A percentile compares a stretch with the other conserved stretches of the same genome.
Evolutionary conservation across 30 jellyfish, hydroid and myxozoan genomes (phyloP).

Genomic region (Nemopilema nomurai): DNA sequence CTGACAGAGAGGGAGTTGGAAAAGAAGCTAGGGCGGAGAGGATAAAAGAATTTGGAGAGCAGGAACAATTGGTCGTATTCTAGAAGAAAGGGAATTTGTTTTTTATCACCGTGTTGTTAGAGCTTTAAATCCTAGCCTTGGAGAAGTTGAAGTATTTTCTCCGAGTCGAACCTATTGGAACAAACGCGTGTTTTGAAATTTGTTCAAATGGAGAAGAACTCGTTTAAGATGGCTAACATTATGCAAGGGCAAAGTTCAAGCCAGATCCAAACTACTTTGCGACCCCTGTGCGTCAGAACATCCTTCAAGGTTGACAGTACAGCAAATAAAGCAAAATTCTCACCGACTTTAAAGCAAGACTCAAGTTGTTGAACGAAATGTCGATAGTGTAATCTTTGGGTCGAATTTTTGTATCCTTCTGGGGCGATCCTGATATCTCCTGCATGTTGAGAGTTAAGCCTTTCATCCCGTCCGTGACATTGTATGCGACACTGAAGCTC

Average conservation of each 20-base stretch:
- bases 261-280: too few relatives aligned
- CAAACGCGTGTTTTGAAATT: too few relatives aligned
- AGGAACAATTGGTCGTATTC: neutral
- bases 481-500: slow-evolving; percentile 40
- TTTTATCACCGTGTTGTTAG: slow-evolving; percentile 3
- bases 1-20: slow-evolving; percentile 10
- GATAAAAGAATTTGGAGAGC: neutral
- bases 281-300: too few relatives aligned
- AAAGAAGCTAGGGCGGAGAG: slow-evolving; percentile 16
- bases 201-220: too few relatives aligned
- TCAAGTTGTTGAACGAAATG: slow-evolving; percentile 34
- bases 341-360: slow-evolving; percentile 61
- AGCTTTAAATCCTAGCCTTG: neutral
- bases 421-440: slow-evolving; percentile 1
- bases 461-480: slow-evolving; percentile 41
- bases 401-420: slow-evolving; percentile 10
- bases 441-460: slow-evolving; percentile 26
- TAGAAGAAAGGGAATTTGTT: slow-evolving; percentile 1
- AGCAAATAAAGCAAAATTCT: neutral
- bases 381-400: slow-evolving; percentile 59
- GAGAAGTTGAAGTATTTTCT: too few relatives aligned
- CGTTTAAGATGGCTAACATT: too few relatives aligned
- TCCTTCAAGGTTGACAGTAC: too few relatives aligned
- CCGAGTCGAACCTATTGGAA: too few relatives aligned
- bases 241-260: too few relatives aligned